These are phyloP conservation scores for Triplophysa dalaica DNA, from an alignment of 2,113 vertebrate genomes.

Conservation along the genomic window DNA sequence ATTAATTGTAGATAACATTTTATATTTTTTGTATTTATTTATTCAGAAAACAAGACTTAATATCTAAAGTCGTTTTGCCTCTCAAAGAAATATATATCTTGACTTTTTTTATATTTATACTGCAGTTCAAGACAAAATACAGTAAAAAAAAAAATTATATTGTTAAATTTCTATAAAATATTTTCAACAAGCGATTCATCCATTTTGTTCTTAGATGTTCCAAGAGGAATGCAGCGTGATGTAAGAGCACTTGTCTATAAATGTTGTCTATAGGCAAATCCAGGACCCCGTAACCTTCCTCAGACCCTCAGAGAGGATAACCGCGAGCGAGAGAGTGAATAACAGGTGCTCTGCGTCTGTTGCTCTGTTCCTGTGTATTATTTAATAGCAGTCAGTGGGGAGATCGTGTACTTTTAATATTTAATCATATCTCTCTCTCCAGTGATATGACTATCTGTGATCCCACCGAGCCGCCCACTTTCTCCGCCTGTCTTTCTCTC, in stretches of 20 bases:
- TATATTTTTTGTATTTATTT: too few relatives aligned
- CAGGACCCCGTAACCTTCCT: not conserved
- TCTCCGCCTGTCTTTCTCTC: constrained; percentile 12
- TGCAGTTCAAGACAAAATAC: too few relatives aligned
- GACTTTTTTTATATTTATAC: too few relatives aligned
- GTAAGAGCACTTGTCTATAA: not conserved
- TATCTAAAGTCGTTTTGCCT: too few relatives aligned
- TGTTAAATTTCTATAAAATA: too few relatives aligned
- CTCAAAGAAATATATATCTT: too few relatives aligned
- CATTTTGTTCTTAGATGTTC: too few relatives aligned
- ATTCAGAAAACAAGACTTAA: too few relatives aligned
- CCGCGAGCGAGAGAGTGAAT: not conserved
- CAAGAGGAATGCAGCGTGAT: too few relatives aligned
- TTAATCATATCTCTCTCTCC: constrained; percentile 73
- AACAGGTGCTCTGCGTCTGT: constrained; percentile 45
- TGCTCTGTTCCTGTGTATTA: constrained; percentile 55
- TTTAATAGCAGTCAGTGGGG: constrained; percentile 58
- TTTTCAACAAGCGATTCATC: too few relatives aligned
- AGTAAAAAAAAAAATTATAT: too few relatives aligned
- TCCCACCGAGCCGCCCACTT: constrained; percentile 58
- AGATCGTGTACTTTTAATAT: constrained; percentile 69
- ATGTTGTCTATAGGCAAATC: not conserved
- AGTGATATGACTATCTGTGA: constrained; percentile 51
- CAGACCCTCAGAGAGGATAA: not conserved
- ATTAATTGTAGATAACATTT: too few relatives aligned